Percentiles rank a stretch among this genome's conserved stretches.
Conservation (phyloP, 2,888 invertebrate genomes). For the Drosophila mimica region DNA sequence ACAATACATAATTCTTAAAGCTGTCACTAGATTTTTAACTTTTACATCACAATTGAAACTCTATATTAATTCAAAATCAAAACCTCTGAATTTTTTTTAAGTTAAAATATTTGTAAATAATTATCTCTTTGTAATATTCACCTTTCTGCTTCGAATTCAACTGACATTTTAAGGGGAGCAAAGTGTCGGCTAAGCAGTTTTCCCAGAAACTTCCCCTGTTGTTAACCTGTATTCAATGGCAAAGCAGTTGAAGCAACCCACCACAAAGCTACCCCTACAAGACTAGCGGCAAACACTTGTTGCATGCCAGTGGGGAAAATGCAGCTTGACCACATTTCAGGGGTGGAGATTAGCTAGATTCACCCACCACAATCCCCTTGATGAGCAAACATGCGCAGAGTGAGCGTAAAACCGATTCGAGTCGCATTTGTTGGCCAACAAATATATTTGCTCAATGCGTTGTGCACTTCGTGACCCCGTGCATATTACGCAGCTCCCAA, state of each 20-base stretch:
- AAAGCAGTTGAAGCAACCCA: not conserved
- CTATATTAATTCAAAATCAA: not conserved
- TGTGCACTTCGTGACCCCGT: slow-evolving; percentile 53
- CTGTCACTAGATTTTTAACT: not conserved
- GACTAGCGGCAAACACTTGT: slow-evolving; percentile 62
- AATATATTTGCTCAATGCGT: slow-evolving; percentile 64
- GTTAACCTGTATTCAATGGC: not conserved
- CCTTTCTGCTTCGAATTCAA: not conserved
- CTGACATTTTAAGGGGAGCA: not conserved
- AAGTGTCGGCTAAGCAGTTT: slow-evolving; percentile 29
- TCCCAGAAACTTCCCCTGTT: not conserved
- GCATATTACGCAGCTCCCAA: slow-evolving; percentile 18
- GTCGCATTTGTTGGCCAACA: slow-evolving; percentile 44
- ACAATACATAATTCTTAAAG: not conserved
- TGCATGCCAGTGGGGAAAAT: slow-evolving; percentile 38
- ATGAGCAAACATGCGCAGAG: slow-evolving; percentile 44
- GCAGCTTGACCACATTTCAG: not conserved
- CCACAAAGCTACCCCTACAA: not conserved
- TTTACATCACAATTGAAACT: not conserved
- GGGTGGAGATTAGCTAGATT: not conserved
- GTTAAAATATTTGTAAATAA: not conserved
- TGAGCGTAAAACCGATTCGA: slow-evolving; percentile 32
- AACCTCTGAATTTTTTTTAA: not conserved
- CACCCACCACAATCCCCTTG: not conserved
- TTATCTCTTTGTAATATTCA: not conserved